Evolutionary conservation across 2,888 invertebrate genomes (phyloP).

Genomic region (Elysia crispata): DNA sequence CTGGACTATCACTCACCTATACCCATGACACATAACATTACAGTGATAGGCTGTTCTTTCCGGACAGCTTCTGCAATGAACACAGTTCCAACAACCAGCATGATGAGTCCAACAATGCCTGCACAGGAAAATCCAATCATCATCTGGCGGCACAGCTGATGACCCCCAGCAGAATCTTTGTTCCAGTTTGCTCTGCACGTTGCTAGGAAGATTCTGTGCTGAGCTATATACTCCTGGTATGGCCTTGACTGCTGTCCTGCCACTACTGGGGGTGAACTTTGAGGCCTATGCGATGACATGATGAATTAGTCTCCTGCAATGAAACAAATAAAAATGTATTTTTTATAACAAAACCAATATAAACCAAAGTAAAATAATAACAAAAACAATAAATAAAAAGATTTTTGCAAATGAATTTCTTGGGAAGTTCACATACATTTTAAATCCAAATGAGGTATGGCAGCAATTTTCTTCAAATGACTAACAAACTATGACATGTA

Average conservation of each 20-base stretch:
- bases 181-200: constrained; percentile 11
- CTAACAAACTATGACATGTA: too few relatives aligned
- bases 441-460: too few relatives aligned
- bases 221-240: constrained; percentile 53
- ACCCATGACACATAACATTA: constrained; percentile 73
- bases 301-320: too few relatives aligned
- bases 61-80: constrained; percentile 68
- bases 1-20: constrained; percentile 62
- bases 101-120: constrained; percentile 66
- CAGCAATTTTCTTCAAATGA: too few relatives aligned
- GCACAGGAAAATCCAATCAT: constrained; percentile 69
- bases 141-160: constrained; percentile 69
- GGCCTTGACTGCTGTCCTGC: constrained; percentile 49
- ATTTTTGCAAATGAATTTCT: too few relatives aligned
- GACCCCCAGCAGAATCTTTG: constrained; percentile 51
- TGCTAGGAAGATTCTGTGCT: constrained; percentile 51
- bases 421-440: too few relatives aligned
- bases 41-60: constrained; percentile 67
- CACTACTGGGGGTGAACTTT: constrained; percentile 44
- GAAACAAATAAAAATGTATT: too few relatives aligned
- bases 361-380: too few relatives aligned
- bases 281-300: not conserved
- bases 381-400: too few relatives aligned
- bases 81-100: constrained; percentile 67
- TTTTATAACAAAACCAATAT: too few relatives aligned